Percentiles rank a stretch among this genome's conserved stretches.
phyloP scores from a whole-genome alignment of 30 jellyfish, hydroid and myxozoan species.

The Chrysaora quinquecirrha region DNA sequence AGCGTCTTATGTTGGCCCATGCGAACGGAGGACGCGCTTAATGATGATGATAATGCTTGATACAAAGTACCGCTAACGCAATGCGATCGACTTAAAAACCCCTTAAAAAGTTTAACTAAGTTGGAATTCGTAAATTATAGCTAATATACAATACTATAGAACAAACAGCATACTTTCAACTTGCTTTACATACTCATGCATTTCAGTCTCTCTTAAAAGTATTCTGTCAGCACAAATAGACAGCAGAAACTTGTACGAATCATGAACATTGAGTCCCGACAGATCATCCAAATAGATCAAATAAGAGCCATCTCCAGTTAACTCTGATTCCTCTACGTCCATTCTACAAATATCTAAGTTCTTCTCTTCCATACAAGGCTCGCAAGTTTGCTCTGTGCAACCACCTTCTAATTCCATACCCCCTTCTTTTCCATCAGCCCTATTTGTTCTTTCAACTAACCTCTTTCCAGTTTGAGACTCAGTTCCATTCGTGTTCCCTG shows the following conservation, averaged over 20 bases:
- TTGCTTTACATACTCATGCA: slow-evolving; percentile 29
- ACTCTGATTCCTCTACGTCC: not conserved
- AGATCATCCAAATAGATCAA: slow-evolving; percentile 35
- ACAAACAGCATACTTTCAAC: slow-evolving; percentile 52
- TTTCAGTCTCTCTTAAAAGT: slow-evolving; percentile 18
- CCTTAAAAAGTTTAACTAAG: too few species aligned
- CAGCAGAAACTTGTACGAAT: slow-evolving; percentile 32
- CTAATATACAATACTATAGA: not conserved
- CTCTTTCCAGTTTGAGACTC: too few species aligned
- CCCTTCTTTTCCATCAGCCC: not conserved
- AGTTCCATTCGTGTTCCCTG: too few species aligned
- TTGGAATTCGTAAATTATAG: too few species aligned
- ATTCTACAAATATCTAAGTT: too few species aligned
- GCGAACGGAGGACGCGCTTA: too few species aligned
- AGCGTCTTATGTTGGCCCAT: too few species aligned
- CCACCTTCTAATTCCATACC: not conserved
- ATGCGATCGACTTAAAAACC: too few species aligned
- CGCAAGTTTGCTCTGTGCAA: not conserved
- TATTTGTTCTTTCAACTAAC: not conserved
- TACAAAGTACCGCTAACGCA: too few species aligned
- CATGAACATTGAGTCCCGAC: slow-evolving; percentile 46
- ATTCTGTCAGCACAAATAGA: slow-evolving; percentile 38
- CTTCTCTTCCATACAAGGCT: too few species aligned
- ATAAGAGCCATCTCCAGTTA: slow-evolving; percentile 17
- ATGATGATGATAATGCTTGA: too few species aligned